Conservation (phyloP, 2,113 vertebrate genomes). For the Pan paniscus region DNA sequence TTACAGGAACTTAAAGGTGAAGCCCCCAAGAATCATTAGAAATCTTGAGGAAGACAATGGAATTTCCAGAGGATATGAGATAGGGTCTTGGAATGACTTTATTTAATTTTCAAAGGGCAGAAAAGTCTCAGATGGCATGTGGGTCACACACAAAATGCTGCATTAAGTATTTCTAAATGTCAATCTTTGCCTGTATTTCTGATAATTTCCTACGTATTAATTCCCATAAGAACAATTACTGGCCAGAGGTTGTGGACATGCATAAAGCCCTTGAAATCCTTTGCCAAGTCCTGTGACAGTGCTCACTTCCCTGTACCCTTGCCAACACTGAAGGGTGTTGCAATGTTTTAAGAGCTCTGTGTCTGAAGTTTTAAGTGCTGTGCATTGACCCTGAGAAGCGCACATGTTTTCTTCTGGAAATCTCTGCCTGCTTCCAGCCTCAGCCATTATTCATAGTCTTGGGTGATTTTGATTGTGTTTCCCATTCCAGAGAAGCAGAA, state of each 20-base stretch:
- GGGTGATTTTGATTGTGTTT: not conserved
- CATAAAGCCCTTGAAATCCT: constrained; percentile 7
- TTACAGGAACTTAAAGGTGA: not conserved
- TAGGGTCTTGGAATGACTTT: constrained; percentile 23
- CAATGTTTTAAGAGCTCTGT: not conserved
- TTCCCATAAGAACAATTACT: constrained; percentile 61
- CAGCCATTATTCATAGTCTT: not conserved
- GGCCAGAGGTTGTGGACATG: constrained; percentile 33
- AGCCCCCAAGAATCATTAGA: not conserved
- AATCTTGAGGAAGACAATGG: constrained; percentile 13
- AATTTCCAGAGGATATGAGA: not conserved
- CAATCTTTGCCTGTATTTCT: constrained; percentile 60
- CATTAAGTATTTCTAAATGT: constrained; percentile 61
- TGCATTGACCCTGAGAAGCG: not conserved
- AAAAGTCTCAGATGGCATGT: constrained; percentile 17
- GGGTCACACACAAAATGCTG: constrained; percentile 24
- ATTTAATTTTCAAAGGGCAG: constrained; percentile 62
- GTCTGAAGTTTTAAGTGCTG: constrained; percentile 31
- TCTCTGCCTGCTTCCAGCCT: not conserved
- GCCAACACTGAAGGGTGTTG: not conserved
- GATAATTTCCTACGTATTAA: constrained; percentile 54
- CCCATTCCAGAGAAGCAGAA: not conserved
- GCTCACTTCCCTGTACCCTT: not conserved
- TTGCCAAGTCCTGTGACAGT: not conserved
- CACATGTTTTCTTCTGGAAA: constrained; percentile 3